Evolutionary conservation across 2,888 invertebrate genomes (phyloP).

Genomic region (Ceriagrion tenellum): DNA sequence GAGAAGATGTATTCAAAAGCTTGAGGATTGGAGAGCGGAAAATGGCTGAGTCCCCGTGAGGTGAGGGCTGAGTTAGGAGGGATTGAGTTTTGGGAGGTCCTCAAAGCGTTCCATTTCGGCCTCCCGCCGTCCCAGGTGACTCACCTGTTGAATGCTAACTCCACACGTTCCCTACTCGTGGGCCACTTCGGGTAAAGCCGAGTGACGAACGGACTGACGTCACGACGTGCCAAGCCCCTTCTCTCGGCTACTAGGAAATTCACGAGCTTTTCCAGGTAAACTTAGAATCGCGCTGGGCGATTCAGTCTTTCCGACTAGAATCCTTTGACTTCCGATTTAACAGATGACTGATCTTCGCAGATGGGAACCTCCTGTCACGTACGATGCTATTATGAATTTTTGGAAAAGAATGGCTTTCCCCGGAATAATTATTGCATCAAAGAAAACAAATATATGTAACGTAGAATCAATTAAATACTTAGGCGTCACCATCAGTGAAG

Average conservation of each 20-base stretch:
- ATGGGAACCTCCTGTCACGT: not conserved
- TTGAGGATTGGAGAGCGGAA: not conserved
- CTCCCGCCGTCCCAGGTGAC: conserved; percentile 15
- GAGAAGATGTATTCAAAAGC: not conserved
- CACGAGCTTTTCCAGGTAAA: not conserved
- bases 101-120: conserved; percentile 20
- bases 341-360: not conserved
- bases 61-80: not conserved
- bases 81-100: not conserved
- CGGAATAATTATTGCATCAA: no score
- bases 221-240: not conserved
- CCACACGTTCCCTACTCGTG: not conserved
- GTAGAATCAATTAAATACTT: no score
- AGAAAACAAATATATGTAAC: no score
- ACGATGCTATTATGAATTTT: no score
- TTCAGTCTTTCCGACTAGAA: not conserved
- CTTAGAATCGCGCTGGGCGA: not conserved
- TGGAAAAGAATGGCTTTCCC: no score
- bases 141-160: conserved; percentile 35
- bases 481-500: no score
- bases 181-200: not conserved
- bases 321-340: not conserved
- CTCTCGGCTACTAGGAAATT: not conserved
- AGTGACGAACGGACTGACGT: not conserved
- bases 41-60: not conserved